A percentile compares a stretch with the other conserved stretches of the same genome.
These are phyloP conservation scores for Eumaeus atala DNA, from an alignment of 1,140 invertebrate genomes.

Conservation along the genomic window DNA sequence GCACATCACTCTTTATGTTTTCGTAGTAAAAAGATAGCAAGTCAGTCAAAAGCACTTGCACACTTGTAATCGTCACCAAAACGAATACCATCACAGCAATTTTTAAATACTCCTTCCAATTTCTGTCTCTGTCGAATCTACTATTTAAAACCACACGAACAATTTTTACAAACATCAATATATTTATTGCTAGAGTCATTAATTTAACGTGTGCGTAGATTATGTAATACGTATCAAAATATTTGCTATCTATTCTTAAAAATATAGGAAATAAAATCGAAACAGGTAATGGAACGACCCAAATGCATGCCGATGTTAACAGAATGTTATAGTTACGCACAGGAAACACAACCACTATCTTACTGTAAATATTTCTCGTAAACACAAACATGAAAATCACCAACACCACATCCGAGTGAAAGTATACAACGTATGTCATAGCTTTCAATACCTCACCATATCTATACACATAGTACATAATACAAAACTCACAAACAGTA, in stretches of 20 bases:
- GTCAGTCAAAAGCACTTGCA: slow-evolving; percentile 41
- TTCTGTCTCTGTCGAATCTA: slow-evolving; percentile 21
- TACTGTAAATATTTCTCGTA: slow-evolving; percentile 44
- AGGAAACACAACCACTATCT: slow-evolving; percentile 39
- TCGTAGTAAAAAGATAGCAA: slow-evolving; percentile 31
- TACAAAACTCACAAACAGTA: slow-evolving; percentile 29
- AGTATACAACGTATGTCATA: slow-evolving; percentile 25
- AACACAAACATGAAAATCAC: slow-evolving; percentile 43
- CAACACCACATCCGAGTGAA: slow-evolving; percentile 34
- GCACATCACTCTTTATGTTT: slow-evolving; percentile 15
- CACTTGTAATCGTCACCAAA: slow-evolving; percentile 34
- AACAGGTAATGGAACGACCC: slow-evolving; percentile 28
- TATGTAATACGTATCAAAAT: slow-evolving; percentile 28
- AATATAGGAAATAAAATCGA: slow-evolving; percentile 29
- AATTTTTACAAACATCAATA: slow-evolving; percentile 33
- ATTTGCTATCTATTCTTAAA: slow-evolving; percentile 14
- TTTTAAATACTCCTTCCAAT: slow-evolving; percentile 32
- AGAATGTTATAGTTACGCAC: slow-evolving; percentile 24
- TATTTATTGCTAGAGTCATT: slow-evolving; percentile 31
- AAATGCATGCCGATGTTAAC: slow-evolving; percentile 21
- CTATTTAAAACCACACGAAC: slow-evolving; percentile 29
- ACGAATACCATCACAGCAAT: slow-evolving; percentile 33
- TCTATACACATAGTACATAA: slow-evolving; percentile 19
- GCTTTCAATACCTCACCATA: neutral
- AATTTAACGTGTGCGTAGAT: slow-evolving; percentile 34